phyloP scores from a whole-genome alignment of 2,113 vertebrate genomes.

The Gasterosteus nipponicus region DNA sequence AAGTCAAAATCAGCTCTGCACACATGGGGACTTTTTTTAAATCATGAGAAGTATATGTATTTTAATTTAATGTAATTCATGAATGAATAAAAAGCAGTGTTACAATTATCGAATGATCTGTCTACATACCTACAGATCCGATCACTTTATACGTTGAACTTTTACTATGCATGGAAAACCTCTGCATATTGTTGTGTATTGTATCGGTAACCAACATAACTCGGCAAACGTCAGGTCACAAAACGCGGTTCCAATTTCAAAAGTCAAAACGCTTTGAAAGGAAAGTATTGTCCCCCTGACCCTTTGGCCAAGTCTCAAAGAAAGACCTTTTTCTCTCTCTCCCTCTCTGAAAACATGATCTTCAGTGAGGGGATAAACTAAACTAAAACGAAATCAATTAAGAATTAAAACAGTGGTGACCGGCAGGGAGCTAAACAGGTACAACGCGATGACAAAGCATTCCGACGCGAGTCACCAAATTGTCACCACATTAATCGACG shows the following conservation, averaged over 20 bases:
- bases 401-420: not conserved
- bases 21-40: not conserved
- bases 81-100: not conserved
- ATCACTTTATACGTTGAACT: conserved; percentile 18
- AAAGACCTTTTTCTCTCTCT: conserved; percentile 15
- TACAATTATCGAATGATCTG: not conserved
- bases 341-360: conserved; percentile 38
- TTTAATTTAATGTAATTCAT: not conserved
- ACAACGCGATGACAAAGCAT: conserved; percentile 32
- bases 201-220: not conserved
- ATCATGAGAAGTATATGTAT: not conserved
- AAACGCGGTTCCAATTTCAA: conserved; percentile 46
- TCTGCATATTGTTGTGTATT: not conserved
- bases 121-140: not conserved
- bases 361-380: not conserved
- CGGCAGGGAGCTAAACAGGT: conserved; percentile 8
- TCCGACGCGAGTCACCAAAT: conserved; percentile 36
- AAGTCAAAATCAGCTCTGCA: not conserved
- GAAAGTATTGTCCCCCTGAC: conserved; percentile 59
- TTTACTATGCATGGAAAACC: conserved; percentile 9
- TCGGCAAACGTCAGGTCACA: conserved; percentile 18
- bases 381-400: not conserved
- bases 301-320: conserved; percentile 44
- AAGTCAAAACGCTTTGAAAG: conserved; percentile 70
- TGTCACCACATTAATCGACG: conserved; percentile 53